A percentile compares a stretch with the other conserved stretches of the same genome.
Conservation (phyloP, 2,888 invertebrate genomes). For the Lamellibrachia columna region DNA sequence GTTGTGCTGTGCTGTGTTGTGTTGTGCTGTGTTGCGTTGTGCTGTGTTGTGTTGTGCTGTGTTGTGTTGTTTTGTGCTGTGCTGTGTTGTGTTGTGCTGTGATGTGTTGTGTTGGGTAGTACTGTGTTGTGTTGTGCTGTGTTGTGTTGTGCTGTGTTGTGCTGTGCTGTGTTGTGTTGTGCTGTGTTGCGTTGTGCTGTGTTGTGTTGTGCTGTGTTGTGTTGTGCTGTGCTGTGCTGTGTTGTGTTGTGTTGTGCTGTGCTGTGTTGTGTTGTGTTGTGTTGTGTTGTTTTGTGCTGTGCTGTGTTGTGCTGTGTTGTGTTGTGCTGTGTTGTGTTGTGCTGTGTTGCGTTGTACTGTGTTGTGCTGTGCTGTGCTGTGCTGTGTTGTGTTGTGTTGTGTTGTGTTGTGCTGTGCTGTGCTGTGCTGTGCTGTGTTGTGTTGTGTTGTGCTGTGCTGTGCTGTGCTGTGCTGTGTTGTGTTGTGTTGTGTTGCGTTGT, state of each 20-base stretch:
- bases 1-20: no score
- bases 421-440: constrained; percentile 13
- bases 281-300: not conserved
- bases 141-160: no score
- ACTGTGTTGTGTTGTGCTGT: no score
- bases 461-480: not conserved
- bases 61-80: not conserved
- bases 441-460: not conserved
- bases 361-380: constrained; percentile 21
- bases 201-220: constrained; percentile 22
- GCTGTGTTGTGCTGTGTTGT: constrained; percentile 17
- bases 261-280: not conserved
- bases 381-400: constrained; percentile 18
- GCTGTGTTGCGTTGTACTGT: not conserved
- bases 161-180: no score
- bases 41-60: not conserved
- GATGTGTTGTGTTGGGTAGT: no score
- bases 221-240: constrained; percentile 13
- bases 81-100: no score
- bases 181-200: constrained; percentile 14
- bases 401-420: constrained; percentile 19
- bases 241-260: constrained; percentile 13
- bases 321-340: constrained; percentile 20
- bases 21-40: not conserved
- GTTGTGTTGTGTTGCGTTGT: constrained; percentile 23